A percentile compares a stretch with the other conserved stretches of the same genome.
Conservation (phyloP, 2,888 invertebrate genomes). For the Orthosia incerta region DNA sequence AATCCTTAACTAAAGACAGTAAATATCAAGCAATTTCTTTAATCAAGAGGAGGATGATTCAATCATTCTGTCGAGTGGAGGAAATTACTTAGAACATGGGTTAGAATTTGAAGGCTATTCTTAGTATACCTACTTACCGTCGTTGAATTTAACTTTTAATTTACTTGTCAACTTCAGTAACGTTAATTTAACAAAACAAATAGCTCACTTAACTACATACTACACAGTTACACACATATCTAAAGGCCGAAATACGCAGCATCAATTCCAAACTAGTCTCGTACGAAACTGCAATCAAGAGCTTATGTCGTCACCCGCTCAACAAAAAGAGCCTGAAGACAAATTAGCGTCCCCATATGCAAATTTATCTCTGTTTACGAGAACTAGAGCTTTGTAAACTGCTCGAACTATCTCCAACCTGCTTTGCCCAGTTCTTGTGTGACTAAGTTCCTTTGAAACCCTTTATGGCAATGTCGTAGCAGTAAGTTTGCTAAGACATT, state of each 20-base stretch:
- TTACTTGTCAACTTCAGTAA: not conserved
- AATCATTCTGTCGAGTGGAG: too few relatives aligned
- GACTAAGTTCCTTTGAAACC: slow-evolving; percentile 55
- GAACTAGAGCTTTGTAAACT: slow-evolving; percentile 54
- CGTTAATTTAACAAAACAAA: not conserved
- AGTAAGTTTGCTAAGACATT: slow-evolving; percentile 63
- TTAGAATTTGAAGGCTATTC: not conserved
- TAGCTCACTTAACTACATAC: not conserved
- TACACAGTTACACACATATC: not conserved
- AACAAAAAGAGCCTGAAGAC: slow-evolving; percentile 50
- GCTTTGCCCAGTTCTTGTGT: slow-evolving; percentile 42
- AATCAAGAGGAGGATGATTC: too few relatives aligned
- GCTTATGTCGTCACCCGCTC: slow-evolving; percentile 2
- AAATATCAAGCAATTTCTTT: too few relatives aligned
- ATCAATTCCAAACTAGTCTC: not conserved
- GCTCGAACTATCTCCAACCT: slow-evolving; percentile 51
- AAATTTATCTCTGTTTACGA: slow-evolving; percentile 58
- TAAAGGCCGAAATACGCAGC: not conserved
- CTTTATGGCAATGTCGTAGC: slow-evolving; percentile 61
- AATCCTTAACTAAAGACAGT: too few relatives aligned
- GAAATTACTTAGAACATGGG: too few relatives aligned
- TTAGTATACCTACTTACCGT: not conserved
- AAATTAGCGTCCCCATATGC: slow-evolving; percentile 58
- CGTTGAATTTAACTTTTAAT: not conserved
- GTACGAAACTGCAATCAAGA: slow-evolving; percentile 35